Evolutionary conservation across 2,113 vertebrate genomes (phyloP), one percentile per base, ranked within the genome.

Genomic region (Ramphastos sulfuratus): DNA sequence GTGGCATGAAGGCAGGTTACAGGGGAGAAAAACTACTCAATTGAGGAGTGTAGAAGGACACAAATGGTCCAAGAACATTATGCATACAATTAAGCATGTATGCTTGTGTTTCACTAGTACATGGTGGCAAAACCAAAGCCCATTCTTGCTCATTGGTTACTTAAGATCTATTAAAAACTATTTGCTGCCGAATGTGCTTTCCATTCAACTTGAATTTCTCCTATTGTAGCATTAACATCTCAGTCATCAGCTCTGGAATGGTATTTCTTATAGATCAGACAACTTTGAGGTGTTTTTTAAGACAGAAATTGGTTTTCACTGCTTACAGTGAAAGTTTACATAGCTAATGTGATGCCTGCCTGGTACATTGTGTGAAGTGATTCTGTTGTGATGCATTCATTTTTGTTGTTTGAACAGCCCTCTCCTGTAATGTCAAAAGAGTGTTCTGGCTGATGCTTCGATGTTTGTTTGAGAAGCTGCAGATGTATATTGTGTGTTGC

Each of bases 291-390:
- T 1, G 1, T 82, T 25, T 52, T 73, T 25, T 67, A 55, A 72
- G 44, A 16, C 9, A 93, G 65, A 60, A 81, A 60, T 9, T 54
- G 55, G 1, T 75, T 95, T 95, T 81, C 5, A 10, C 10, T 84
- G 35, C 33, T 92, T 0, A 4, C 31, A 17, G 7, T 39, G 28
- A 19, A 66, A 83, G 54, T 78, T 74, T 24, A 10, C 0, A 0
- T 77, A 67, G 37, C 28, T 83, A 5, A 19, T 48, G 10, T 39
- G 54, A 39, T 84, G 30, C 14, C 27, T 86, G 25, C 14, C 30
- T 69, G 33, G 18, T 50, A 13, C 0, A 0, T 65, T 60, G n/a
- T 10, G 4, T 58, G 28, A 59, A 87, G 69, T 37, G 28, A 33
- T 82, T 89, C 35, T 87, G 42, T 70, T 69, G 55, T n/a, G 82